Evolutionary conservation across 2,888 invertebrate species (phyloP), one percentile per base, ranked within the genome.

Genomic region (Brachyptera putata): DNA sequence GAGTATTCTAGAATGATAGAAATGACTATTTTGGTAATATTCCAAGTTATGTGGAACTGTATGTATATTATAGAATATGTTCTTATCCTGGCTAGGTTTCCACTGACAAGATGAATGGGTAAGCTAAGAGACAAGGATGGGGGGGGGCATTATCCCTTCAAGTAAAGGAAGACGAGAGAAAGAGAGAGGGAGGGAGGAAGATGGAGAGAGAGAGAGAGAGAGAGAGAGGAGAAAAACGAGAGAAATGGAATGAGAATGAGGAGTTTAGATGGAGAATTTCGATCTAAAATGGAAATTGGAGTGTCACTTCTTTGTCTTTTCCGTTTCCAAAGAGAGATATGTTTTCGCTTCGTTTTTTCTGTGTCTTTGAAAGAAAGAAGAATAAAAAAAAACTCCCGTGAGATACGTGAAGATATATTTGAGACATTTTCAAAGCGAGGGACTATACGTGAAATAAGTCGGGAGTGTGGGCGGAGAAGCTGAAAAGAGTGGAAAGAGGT

Each of bases 271-370:
- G 37, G 39, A 37, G 37, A 39, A 71, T 73, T 73, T 70, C 72
- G 73, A 73, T 73, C 72, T 72, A 70, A 72, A 74, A 74, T 74
- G 74, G 74, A 74, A 75, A 75, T 74, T 74, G 73, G 73, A 71
- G 72, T 74, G 74, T 75, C 74, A 73, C 73, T 71, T 74, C 73
- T 72, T 73, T 74, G 73, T 74, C 72, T 74, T 72, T 73, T 49
- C 49, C 58, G 37, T 58, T 58, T 49, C 49, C 26, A 49, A 49
- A 49, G 30, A 49, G 49, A 49, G 49, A 49, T 49, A 49, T 49
- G 49, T 49, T 49, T 49, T 25, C 49, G 25, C 49, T 26, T 49
- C 49, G 49, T n/a, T 26, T 14, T 48, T 25, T 49, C 24, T 26
- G n/a, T 49, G 49, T n/a, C 49, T 49, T 26, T 26, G 26, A 49